Base-by-base conservation (phyloP, 1,140 invertebrate species). In the Zaprionus tsacasi region DNA sequence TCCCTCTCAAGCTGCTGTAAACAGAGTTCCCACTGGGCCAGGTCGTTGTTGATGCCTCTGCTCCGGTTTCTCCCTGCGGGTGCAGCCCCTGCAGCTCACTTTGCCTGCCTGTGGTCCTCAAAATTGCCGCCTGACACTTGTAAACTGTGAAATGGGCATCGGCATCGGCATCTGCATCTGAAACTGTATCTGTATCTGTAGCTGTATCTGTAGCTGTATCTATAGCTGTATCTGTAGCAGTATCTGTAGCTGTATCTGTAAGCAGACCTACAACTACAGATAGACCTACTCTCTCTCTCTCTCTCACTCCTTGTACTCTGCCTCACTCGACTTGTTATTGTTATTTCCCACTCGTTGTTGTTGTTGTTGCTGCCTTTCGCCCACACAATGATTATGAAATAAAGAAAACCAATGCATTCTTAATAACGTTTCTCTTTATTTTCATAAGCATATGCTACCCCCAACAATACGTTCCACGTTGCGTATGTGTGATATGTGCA, bases 321-420 rank as follows among this genome's bases (percentile, higher is more conserved):
- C n/a, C n/a, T n/a, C n/a, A n/a, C 10, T 58, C 56, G n/a, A 15
- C 10, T 55, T 70, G 58, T 56, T 15, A 58, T 48, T 69, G 66
- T 59, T 60, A 38, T 56, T 56, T 70, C 15, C 54, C 33, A 6
- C 58, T 21, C 56, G 8, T 56, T 61, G 8, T 56, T 70, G 35
- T 45, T 55, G n/a, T 21, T 55, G 25, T 56, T 50, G 43, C 56
- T 55, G 36, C 61, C 56, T 73, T 57, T 69, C 58, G 63, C 75
- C 75, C 68, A 79, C 43, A 72, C 76, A 76, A 66, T 82, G 69
- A 83, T 76, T 77, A 76, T 79, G 78, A 68, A 60, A 76, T 71
- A 65, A 76, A 71, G 73, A 83, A 82, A 78, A 72, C 68, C 81
- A 78, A 79, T 79, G 66, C 67, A 69, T 76, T 82, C 56, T 82